Evolutionary conservation across 2,888 invertebrate species (phyloP), one percentile per base, ranked within the genome.

Genomic region (Phaonia tiefii): DNA sequence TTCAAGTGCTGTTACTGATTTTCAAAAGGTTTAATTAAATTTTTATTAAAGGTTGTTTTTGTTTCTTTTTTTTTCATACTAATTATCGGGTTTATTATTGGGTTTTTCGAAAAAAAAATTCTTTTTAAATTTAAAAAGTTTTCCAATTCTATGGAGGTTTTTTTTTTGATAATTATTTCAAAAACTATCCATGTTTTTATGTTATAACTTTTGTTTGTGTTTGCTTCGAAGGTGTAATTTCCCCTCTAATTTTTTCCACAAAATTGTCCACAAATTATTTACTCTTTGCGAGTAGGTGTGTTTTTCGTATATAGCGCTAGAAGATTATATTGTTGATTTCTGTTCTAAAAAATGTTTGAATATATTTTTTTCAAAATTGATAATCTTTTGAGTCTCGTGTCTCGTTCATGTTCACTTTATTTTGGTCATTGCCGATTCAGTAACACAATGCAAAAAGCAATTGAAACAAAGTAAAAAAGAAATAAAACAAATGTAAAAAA

Each of bases 291-390:
- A 31, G 20, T 58, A 31, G 58, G 11, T 39, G 10, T 49, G 49
- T 58, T 25, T 74, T 8, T 37, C 22, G 17, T 66, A 66, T 67
- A 75, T 82, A 79, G 85, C 85, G 85, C 85, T 85, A 85, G 85
- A 85, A 86, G 85, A 85, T 86, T 80, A 46, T 77, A 56, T 82
- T 83, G 77, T 76, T 80, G 76, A 78, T 81, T 79, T 80, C 60
- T 78, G 58, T 82, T 86, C 63, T 63, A 63, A 63, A 51, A 49
- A 63, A 63, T 63, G 37, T 60, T 63, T 63, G 63, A 63, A 63
- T 63, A 63, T 63, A 63, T 63, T 63, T 63, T 63, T 22, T 42
- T 63, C 37, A 63, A 63, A 31, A 31, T 31, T 63, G 63, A 39
- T 63, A 63, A 63, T 63, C 63, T 63, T 63, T 63, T 63, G 63